Conservation (phyloP, 2,888 invertebrate genomes). For the Rosalia funebris region DNA sequence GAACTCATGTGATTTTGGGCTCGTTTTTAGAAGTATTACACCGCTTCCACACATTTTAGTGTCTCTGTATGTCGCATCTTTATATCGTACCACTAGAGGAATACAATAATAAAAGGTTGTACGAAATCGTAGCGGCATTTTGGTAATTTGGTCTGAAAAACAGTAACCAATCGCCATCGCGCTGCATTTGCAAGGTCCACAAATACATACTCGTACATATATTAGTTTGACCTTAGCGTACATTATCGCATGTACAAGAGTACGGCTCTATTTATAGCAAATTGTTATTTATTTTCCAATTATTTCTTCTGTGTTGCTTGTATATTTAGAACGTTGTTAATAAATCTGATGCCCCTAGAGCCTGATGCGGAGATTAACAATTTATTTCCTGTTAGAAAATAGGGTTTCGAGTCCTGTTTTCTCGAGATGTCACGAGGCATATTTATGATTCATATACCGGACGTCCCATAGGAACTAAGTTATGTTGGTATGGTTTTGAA, state of each 20-base stretch:
- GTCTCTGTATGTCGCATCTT: too few relatives aligned
- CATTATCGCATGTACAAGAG: conserved; percentile 40
- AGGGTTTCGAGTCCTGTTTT: background rate
- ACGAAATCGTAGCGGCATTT: too few relatives aligned
- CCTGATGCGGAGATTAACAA: background rate
- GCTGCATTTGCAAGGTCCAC: background rate
- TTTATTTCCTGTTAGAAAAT: conserved; percentile 14
- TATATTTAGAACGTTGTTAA: conserved; percentile 36
- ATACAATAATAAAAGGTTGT: too few relatives aligned
- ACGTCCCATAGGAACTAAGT: too few relatives aligned
- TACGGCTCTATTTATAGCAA: conserved; percentile 37
- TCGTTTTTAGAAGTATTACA: too few relatives aligned
- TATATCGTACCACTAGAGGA: too few relatives aligned
- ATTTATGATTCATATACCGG: too few relatives aligned
- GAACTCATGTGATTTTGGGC: too few relatives aligned
- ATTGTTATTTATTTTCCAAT: conserved; percentile 34
- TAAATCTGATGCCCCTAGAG: conserved; percentile 17
- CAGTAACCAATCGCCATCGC: background rate
- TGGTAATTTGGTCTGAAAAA: background rate
- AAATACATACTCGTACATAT: conserved; percentile 17
- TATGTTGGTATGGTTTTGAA: too few relatives aligned
- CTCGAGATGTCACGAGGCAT: too few relatives aligned
- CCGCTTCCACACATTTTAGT: too few relatives aligned
- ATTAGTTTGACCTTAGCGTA: conserved; percentile 53
- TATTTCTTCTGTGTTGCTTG: conserved; percentile 33